Conservation (phyloP, 2,888 invertebrate genomes). For the Agrotis ipsilon region DNA sequence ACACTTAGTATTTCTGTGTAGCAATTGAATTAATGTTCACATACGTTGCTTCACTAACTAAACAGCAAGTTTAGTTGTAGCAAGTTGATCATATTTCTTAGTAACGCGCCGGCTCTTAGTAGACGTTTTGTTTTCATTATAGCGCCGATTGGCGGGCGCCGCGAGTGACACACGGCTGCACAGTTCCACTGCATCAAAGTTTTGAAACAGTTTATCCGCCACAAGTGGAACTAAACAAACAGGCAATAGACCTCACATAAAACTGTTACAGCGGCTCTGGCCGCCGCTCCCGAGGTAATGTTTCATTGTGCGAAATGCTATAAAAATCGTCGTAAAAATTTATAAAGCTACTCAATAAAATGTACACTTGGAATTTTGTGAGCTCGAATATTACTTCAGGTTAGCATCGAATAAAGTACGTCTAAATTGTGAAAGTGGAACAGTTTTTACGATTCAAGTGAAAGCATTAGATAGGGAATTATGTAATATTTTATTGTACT, state of each 20-base stretch:
- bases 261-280: slow-evolving; percentile 73
- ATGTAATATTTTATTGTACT: slow-evolving; percentile 49
- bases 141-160: slow-evolving; percentile 50
- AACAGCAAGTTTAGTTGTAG: slow-evolving; percentile 49
- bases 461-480: slow-evolving; percentile 55
- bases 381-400: slow-evolving; percentile 80
- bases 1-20: background rate
- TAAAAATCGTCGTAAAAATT: slow-evolving; percentile 87
- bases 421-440: slow-evolving; percentile 63
- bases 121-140: slow-evolving; percentile 69
- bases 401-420: slow-evolving; percentile 75
- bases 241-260: slow-evolving; percentile 76
- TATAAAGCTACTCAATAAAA: slow-evolving; percentile 88
- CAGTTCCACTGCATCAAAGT: slow-evolving; percentile 36
- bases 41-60: slow-evolving; percentile 35
- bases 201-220: slow-evolving; percentile 45
- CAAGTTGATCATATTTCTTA: slow-evolving; percentile 65
- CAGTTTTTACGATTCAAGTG: slow-evolving; percentile 66
- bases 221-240: slow-evolving; percentile 73
- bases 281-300: slow-evolving; percentile 75
- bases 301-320: slow-evolving; percentile 86
- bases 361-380: slow-evolving; percentile 84
- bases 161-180: slow-evolving; percentile 57
- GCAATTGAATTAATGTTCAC: slow-evolving; percentile 26
- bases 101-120: slow-evolving; percentile 58